Evolutionary conservation across 2,113 vertebrate genomes (phyloP).

Genomic region (Tenebrosternarchus preto): DNA sequence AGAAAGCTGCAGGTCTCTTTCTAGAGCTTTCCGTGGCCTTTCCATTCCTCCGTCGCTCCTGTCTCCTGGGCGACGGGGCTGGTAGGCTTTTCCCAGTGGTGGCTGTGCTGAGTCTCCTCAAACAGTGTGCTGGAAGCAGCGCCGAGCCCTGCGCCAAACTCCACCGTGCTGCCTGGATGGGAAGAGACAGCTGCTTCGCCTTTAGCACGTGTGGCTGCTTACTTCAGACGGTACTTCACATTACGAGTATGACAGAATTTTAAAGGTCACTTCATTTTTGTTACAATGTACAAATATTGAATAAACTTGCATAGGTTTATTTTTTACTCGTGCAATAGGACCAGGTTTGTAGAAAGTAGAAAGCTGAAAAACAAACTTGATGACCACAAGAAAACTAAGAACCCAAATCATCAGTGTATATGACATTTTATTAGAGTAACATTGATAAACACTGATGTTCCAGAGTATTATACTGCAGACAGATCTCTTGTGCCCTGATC

Average conservation of each 20-base stretch:
- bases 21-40: not conserved
- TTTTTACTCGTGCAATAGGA: not conserved
- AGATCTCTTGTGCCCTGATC: not conserved
- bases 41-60: not conserved
- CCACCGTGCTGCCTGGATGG: conserved; percentile 20
- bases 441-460: not conserved
- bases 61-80: conserved; percentile 10
- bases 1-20: conserved; percentile 17
- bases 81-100: conserved; percentile 35
- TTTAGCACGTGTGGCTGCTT: conserved; percentile 17
- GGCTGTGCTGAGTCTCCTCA: conserved; percentile 20
- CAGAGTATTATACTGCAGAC: not conserved
- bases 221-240: not conserved
- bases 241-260: not conserved
- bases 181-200: conserved; percentile 39
- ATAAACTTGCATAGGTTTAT: not conserved
- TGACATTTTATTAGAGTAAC: not conserved
- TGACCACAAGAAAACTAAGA: not conserved
- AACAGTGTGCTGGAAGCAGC: conserved; percentile 21
- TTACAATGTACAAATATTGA: not conserved
- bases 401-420: not conserved
- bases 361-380: not conserved
- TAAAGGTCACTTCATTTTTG: not conserved
- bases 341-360: no score
- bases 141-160: conserved; percentile 1